phyloP scores from a whole-genome alignment of 1,140 invertebrate species.

The Drosophila mojavensis region DNA sequence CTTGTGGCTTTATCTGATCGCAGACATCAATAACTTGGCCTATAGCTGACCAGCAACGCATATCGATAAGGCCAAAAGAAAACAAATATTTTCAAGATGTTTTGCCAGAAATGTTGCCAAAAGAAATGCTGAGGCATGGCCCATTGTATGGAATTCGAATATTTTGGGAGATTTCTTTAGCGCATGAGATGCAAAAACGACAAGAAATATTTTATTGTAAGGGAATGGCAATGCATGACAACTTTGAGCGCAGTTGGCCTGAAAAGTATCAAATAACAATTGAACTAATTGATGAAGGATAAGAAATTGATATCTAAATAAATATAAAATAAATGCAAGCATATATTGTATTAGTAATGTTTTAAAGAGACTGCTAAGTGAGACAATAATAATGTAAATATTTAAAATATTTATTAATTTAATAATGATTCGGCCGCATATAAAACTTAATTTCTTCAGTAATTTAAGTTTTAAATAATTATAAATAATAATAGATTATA shows the following conservation, averaged over 20 bases:
- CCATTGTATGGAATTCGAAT: slow-evolving; percentile 2
- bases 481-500: no score
- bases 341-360: not conserved
- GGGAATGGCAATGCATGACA: not conserved
- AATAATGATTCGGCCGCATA: no score
- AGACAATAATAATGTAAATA: not conserved
- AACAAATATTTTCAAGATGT: slow-evolving; percentile 23
- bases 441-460: no score
- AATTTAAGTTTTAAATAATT: no score
- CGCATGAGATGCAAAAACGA: slow-evolving; percentile 13
- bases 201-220: slow-evolving; percentile 1
- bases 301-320: not conserved
- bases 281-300: slow-evolving; percentile 24
- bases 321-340: not conserved
- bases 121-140: slow-evolving; percentile 12
- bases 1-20: slow-evolving; percentile 52
- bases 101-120: slow-evolving; percentile 22
- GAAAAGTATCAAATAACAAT: slow-evolving; percentile 16
- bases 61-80: slow-evolving; percentile 30
- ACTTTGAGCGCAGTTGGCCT: not conserved
- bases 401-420: not conserved
- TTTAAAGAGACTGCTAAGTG: not conserved
- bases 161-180: not conserved
- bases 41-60: slow-evolving; percentile 39
- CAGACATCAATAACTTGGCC: slow-evolving; percentile 62